Conservation (phyloP, 2,888 invertebrate genomes). For the Antheraea yamamai region DNA sequence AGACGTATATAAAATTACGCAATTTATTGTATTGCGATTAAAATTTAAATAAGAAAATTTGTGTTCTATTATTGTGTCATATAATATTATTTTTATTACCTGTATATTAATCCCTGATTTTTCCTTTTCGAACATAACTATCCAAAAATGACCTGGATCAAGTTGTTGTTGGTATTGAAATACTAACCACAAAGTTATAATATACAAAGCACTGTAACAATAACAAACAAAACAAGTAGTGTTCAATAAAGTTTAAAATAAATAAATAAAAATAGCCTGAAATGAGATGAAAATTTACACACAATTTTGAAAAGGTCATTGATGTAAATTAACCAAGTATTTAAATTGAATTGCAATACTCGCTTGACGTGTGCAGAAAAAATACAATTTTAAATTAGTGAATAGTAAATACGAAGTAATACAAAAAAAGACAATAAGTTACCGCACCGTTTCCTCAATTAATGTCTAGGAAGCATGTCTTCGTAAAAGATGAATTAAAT, state of each 20-base stretch:
- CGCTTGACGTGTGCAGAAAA: not conserved
- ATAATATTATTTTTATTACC: not conserved
- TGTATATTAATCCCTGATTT: not conserved
- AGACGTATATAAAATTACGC: too few species aligned
- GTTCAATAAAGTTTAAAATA: not conserved
- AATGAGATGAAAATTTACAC: not conserved
- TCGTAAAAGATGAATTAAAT: conserved; percentile 31
- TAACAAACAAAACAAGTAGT: too few species aligned
- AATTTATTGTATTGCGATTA: too few species aligned
- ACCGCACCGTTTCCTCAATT: conserved; percentile 3
- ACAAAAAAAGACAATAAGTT: not conserved
- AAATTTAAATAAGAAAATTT: too few species aligned
- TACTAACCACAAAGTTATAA: too few species aligned
- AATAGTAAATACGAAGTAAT: not conserved
- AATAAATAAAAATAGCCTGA: not conserved
- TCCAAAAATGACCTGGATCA: not conserved
- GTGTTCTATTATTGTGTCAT: not conserved
- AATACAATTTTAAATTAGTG: not conserved
- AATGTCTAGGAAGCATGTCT: conserved; percentile 14
- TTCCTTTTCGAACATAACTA: not conserved
- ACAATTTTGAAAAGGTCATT: not conserved
- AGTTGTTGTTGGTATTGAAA: not conserved
- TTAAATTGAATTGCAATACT: not conserved
- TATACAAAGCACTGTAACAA: too few species aligned
- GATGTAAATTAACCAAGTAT: not conserved